phyloP scores from a whole-genome alignment of 2,797 vertebrate species.

The Pipistrellus kuhlii region DNA sequence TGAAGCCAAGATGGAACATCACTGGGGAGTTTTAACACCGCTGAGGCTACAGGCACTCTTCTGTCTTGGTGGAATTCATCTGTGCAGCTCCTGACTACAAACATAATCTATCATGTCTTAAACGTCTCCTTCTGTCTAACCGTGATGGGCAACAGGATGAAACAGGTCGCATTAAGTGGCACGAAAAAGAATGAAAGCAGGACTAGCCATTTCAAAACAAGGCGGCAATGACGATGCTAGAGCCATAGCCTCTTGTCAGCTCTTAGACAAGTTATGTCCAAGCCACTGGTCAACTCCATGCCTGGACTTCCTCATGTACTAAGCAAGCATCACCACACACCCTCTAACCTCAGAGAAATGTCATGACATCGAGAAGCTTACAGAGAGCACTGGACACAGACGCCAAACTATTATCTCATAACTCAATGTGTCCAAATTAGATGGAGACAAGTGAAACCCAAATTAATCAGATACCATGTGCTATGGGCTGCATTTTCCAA shows the following conservation, averaged over 20 bases:
- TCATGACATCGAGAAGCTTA: not conserved
- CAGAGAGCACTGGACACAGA: not conserved
- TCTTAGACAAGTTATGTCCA: not conserved
- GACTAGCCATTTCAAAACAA: not conserved
- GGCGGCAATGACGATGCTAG: not conserved
- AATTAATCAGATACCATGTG: slow-evolving; percentile 72
- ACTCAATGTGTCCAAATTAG: slow-evolving; percentile 66
- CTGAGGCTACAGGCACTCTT: not conserved
- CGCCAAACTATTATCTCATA: slow-evolving; percentile 87
- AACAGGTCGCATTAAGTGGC: not conserved
- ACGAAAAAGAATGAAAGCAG: not conserved
- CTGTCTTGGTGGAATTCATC: not conserved
- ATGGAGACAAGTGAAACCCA: slow-evolving; percentile 64
- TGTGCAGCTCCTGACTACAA: not conserved
- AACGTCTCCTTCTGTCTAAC: not conserved
- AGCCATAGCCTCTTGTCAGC: not conserved
- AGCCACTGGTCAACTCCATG: not conserved
- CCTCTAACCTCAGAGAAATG: slow-evolving; percentile 10
- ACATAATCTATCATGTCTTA: not conserved
- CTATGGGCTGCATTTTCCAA: slow-evolving; percentile 64
- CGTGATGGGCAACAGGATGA: not conserved
- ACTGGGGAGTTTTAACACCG: not conserved
- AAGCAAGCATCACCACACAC: not conserved
- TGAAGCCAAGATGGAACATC: not conserved
- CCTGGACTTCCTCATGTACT: not conserved